phyloP scores from a whole-genome alignment of 2,888 invertebrate species.

The Amblyjoppa fuscipennis region DNA sequence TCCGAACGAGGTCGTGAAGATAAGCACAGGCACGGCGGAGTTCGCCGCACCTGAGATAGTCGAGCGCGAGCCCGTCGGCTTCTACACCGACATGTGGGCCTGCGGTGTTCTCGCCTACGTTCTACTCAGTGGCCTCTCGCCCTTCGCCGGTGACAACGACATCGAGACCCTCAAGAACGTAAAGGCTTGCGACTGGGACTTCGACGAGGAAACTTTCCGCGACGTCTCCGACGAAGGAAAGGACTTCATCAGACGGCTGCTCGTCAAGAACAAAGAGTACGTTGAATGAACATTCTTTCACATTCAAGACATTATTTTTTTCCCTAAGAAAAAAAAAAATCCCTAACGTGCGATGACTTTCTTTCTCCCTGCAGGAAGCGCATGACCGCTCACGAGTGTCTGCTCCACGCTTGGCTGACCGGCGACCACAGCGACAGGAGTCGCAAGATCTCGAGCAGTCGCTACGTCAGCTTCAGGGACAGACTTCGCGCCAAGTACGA shows the following conservation, averaged over 20 bases:
- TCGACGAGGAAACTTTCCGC: conserved; percentile 97
- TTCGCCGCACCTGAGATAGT: conserved; percentile 99
- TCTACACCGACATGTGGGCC: conserved; percentile 99
- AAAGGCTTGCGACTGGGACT: conserved; percentile 99
- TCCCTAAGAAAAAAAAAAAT: neutral
- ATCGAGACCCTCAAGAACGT: conserved; percentile 99
- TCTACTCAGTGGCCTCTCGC: conserved; percentile 97
- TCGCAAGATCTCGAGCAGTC: conserved; percentile 92
- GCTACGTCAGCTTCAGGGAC: conserved; percentile 95
- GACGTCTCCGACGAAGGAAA: conserved; percentile 98
- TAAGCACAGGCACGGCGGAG: conserved; percentile 99
- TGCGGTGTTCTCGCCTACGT: conserved; percentile 99
- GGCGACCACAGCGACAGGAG: conserved; percentile 93
- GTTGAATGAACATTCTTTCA: conserved; percentile 75
- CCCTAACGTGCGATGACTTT: neutral
- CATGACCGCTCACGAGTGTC: conserved; percentile 99
- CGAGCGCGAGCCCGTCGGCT: conserved; percentile 99
- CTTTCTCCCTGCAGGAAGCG: conserved; percentile 90
- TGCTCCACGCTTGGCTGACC: conserved; percentile 97
- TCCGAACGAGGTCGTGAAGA: conserved; percentile 99
- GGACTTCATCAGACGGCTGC: conserved; percentile 97
- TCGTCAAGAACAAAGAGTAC: conserved; percentile 97
- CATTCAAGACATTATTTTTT: neutral
- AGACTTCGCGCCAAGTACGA: conserved; percentile 93
- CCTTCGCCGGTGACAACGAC: conserved; percentile 99